Conservation (phyloP, 2,797 vertebrate genomes). For the Coreius guichenoti region DNA sequence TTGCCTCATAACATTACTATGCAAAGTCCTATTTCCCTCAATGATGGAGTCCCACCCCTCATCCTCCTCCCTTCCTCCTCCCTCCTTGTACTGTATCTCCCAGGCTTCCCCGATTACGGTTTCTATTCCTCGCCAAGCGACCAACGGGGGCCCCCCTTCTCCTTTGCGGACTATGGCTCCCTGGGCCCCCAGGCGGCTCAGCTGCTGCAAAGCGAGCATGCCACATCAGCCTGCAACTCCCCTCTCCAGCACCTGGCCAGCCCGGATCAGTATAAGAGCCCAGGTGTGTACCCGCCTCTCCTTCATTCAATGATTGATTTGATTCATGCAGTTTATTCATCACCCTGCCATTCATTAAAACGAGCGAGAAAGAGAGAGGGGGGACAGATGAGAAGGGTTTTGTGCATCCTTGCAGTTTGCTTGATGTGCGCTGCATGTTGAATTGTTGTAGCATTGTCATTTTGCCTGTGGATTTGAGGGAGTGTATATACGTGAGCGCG, state of each 20-base stretch:
- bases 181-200: conserved; percentile 79
- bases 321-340: conserved; percentile 61
- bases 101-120: conserved; percentile 81
- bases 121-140: conserved; percentile 80
- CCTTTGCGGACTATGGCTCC: conserved; percentile 81
- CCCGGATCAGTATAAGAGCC: conserved; percentile 80
- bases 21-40: conserved; percentile 64
- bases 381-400: conserved; percentile 29
- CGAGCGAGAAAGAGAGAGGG: conserved; percentile 15
- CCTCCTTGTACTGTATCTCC: conserved; percentile 68
- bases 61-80: conserved; percentile 46
- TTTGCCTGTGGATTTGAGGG: background rate
- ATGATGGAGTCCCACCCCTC: conserved; percentile 70
- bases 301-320: conserved; percentile 64
- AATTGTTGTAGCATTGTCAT: conserved; percentile 27
- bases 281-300: conserved; percentile 74
- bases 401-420: conserved; percentile 39
- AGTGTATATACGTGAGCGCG: conserved; percentile 5
- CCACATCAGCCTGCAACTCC: conserved; percentile 76
- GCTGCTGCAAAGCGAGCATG: conserved; percentile 79
- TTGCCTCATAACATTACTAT: conserved; percentile 65
- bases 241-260: conserved; percentile 76
- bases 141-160: conserved; percentile 78
- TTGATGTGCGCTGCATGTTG: conserved; percentile 58
- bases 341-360: conserved; percentile 59